Conservation (phyloP, 1,140 invertebrate species). For the Bicyclus anynana region DNA sequence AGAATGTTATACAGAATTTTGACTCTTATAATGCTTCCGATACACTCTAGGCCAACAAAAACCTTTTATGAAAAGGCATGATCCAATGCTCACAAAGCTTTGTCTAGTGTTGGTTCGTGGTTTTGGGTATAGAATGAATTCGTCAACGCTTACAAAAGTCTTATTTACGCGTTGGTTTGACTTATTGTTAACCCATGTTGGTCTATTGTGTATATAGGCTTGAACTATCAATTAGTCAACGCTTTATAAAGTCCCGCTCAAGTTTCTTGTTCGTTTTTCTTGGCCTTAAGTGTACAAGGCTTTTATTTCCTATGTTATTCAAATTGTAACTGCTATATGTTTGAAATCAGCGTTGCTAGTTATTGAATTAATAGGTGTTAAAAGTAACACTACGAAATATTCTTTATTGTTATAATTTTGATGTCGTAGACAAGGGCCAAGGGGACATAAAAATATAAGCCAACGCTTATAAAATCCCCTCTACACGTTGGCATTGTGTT, state of each 20-base stretch:
- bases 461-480: neutral
- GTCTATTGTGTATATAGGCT: neutral
- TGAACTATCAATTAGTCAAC: neutral
- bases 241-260: neutral
- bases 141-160: neutral
- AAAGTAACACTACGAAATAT: too few species aligned
- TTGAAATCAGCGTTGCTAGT: too few species aligned
- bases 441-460: neutral
- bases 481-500: neutral
- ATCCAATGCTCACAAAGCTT: neutral
- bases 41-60: neutral
- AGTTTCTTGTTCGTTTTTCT: neutral
- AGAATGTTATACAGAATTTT: slow-evolving; percentile 13
- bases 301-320: neutral
- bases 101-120: too few species aligned
- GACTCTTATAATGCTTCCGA: slow-evolving; percentile 44
- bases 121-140: too few species aligned
- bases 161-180: neutral
- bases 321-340: neutral
- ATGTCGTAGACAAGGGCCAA: too few species aligned
- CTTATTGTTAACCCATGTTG: neutral
- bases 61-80: neutral
- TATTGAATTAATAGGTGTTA: too few species aligned
- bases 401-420: too few species aligned
- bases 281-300: neutral